Percentiles rank a stretch among this genome's conserved stretches.
Evolutionary conservation across 2,797 vertebrate genomes (phyloP).

Genomic region (Sebastes taczanowskii): DNA sequence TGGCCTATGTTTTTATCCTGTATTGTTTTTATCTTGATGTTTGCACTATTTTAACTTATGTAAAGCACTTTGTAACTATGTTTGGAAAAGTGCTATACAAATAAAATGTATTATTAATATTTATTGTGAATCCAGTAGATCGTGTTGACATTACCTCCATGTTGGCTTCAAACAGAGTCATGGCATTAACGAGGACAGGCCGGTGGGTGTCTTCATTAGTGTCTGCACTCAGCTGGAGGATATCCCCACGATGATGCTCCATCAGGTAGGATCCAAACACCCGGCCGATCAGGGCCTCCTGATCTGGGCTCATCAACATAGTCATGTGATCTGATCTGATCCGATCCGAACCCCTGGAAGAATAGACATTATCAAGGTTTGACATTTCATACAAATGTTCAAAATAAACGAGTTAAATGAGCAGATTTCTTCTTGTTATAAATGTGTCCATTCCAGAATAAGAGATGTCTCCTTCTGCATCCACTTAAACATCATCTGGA

Average conservation of each 20-base stretch:
- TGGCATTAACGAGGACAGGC: constrained; percentile 89
- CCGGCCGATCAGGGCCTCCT: constrained; percentile 85
- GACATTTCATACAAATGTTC: neutral
- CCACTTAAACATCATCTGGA: too few relatives aligned
- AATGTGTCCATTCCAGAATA: neutral
- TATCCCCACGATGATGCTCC: constrained; percentile 87
- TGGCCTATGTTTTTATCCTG: too few relatives aligned
- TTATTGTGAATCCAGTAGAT: neutral
- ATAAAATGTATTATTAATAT: too few relatives aligned
- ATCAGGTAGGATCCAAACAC: constrained; percentile 89
- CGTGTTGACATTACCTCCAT: constrained; percentile 86
- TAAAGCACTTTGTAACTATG: too few relatives aligned
- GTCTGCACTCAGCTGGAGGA: constrained; percentile 83
- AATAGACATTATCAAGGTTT: neutral
- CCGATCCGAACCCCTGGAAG: neutral
- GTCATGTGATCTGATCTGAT: neutral
- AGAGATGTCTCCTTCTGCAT: neutral
- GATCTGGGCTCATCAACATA: constrained; percentile 82
- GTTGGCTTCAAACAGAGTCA: constrained; percentile 94
- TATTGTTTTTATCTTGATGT: too few relatives aligned
- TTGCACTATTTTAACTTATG: too few relatives aligned
- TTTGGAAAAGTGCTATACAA: too few relatives aligned
- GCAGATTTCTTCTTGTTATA: neutral
- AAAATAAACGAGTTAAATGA: neutral
- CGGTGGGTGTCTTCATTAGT: constrained; percentile 83